Evolutionary conservation across 1,140 invertebrate species (phyloP).

Genomic region (Liolophura sinensis): DNA sequence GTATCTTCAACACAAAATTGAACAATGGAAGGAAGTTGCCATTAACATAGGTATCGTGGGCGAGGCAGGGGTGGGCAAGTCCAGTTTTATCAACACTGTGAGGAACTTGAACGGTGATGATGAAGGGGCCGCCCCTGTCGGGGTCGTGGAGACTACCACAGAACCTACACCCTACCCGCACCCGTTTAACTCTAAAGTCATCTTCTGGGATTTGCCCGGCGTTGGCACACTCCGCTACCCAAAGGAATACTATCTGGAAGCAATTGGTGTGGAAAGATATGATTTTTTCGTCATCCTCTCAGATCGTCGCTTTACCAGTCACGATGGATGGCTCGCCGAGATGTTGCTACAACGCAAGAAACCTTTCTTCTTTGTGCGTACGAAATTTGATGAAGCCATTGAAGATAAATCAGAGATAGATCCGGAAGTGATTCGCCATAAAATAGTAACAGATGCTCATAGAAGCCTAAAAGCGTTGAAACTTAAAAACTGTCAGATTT

Average conservation of each 20-base stretch:
- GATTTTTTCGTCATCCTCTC: conserved; percentile 25
- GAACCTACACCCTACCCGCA: background rate
- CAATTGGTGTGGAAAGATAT: conserved; percentile 9
- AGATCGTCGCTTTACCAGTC: conserved; percentile 9
- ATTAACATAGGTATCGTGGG: conserved; percentile 4
- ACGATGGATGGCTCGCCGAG: conserved; percentile 13
- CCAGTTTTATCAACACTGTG: conserved; percentile 6
- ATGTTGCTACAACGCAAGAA: conserved; percentile 3
- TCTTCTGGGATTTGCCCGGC: conserved; percentile 9
- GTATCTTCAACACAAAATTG: no score
- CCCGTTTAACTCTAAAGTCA: background rate
- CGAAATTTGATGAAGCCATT: no score
- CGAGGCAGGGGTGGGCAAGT: conserved; percentile 3
- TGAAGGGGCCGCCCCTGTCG: background rate
- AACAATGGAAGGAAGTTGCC: no score
- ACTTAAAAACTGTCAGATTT: conserved; percentile 4
- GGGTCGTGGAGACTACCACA: conserved; percentile 2
- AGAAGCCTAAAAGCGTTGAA: conserved; percentile 13
- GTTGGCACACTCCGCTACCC: background rate
- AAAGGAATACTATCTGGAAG: conserved; percentile 10
- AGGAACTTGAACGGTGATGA: background rate
- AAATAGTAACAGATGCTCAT: background rate
- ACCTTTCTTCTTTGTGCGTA: no score
- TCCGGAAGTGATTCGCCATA: no score
- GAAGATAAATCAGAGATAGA: no score